A percentile compares a stretch with the other conserved stretches of the same genome.
Conservation (phyloP, 1,140 invertebrate genomes). For the Tenebrio molitor region DNA sequence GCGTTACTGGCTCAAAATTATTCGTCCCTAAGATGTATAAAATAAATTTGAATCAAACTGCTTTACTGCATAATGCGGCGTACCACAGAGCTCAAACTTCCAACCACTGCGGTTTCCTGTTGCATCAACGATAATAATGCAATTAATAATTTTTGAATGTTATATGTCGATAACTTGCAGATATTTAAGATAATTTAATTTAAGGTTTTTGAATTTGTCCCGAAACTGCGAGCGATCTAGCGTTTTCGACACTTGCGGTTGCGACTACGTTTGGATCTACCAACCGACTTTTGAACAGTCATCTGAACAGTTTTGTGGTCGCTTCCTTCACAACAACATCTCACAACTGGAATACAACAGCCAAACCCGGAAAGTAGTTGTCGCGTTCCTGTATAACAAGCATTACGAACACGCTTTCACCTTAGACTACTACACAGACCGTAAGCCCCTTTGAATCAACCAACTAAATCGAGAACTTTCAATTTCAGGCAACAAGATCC, state of each 20-base stretch:
- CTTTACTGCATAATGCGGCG: no score
- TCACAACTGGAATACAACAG: conserved; percentile 71
- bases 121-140: no score
- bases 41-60: no score
- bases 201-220: conserved; percentile 65
- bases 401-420: conserved; percentile 76
- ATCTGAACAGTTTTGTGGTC: conserved; percentile 74
- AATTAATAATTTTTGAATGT: no score
- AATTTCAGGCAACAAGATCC: conserved; percentile 73
- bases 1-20: no score
- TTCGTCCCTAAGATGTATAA: no score
- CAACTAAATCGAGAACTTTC: conserved; percentile 20
- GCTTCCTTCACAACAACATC: conserved; percentile 66
- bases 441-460: conserved; percentile 68
- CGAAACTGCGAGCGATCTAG: conserved; percentile 64
- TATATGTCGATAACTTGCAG: no score
- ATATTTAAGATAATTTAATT: conserved; percentile 60
- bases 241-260: conserved; percentile 67
- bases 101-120: no score
- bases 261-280: conserved; percentile 78
- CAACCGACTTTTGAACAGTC: conserved; percentile 78
- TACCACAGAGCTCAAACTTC: no score
- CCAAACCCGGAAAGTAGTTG: conserved; percentile 73
- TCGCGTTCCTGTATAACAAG: conserved; percentile 75
- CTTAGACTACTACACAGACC: conserved; percentile 75